Evolutionary conservation across 2,113 vertebrate species (phyloP).

Genomic region (Carassius gibelio): DNA sequence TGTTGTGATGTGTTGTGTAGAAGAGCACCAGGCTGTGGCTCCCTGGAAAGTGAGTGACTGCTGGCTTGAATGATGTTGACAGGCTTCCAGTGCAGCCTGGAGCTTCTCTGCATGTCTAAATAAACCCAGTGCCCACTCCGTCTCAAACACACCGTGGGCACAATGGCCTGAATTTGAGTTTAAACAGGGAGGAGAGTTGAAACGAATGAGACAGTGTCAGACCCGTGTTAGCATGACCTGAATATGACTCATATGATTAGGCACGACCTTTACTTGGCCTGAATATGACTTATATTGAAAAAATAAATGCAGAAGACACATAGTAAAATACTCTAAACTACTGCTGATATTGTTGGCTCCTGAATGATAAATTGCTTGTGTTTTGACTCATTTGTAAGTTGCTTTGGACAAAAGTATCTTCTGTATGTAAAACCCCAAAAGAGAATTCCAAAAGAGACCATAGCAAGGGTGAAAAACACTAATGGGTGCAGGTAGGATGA

Average conservation of each 20-base stretch:
- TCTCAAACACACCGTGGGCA: slow-evolving; percentile 15
- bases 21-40: slow-evolving; percentile 2
- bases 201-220: not conserved
- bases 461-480: not conserved
- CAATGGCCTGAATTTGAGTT: slow-evolving; percentile 25
- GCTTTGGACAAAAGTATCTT: not conserved
- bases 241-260: slow-evolving; percentile 8
- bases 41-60: slow-evolving; percentile 42
- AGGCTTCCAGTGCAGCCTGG: slow-evolving; percentile 31
- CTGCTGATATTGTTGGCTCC: not conserved
- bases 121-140: slow-evolving; percentile 1
- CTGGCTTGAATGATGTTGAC: slow-evolving; percentile 37
- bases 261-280: not conserved
- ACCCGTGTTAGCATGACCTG: slow-evolving; percentile 6
- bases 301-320: not conserved
- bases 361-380: not conserved
- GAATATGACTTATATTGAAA: not conserved
- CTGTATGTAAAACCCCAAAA: not conserved
- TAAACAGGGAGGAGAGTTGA: not conserved
- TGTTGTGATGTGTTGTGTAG: slow-evolving; percentile 4
- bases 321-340: not conserved
- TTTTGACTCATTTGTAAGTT: not conserved
- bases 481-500: not conserved
- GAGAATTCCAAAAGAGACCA: not conserved
- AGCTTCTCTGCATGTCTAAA: slow-evolving; percentile 22